Conservation (phyloP, 2,797 vertebrate species). For the Acanthopagrus latus region DNA sequence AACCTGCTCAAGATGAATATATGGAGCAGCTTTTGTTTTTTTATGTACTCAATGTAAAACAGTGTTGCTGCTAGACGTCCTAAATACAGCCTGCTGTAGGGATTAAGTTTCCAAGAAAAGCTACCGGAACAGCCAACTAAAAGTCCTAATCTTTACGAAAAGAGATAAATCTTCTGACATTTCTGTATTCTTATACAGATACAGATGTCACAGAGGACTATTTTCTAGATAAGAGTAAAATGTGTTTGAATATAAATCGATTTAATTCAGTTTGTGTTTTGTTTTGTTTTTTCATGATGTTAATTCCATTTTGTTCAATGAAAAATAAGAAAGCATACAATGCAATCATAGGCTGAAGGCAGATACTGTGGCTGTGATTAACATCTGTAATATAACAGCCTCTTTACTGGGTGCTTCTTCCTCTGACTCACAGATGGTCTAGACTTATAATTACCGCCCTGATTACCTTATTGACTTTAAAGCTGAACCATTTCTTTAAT, state of each 20-base stretch:
- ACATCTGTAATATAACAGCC: conserved; percentile 27
- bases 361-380: conserved; percentile 21
- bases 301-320: conserved; percentile 17
- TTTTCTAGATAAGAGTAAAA: conserved; percentile 4
- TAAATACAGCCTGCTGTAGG: neutral
- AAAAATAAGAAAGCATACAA: conserved; percentile 22
- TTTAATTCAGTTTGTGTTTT: neutral
- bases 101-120: neutral
- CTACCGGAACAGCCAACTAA: neutral
- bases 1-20: neutral
- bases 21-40: neutral
- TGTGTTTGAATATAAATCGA: conserved; percentile 3
- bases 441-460: conserved; percentile 7
- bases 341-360: conserved; percentile 21
- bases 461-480: conserved; percentile 37
- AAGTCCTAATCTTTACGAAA: neutral
- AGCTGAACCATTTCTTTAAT: conserved; percentile 10
- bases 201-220: too few species aligned
- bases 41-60: neutral
- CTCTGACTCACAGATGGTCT: conserved; percentile 38
- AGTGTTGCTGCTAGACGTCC: neutral
- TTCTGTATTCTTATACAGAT: too few species aligned
- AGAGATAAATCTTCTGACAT: conserved; percentile 2
- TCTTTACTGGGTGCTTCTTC: conserved; percentile 10
- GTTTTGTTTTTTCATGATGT: conserved; percentile 13